phyloP scores from a whole-genome alignment of 2,888 invertebrate species.

The Thecocarcelia acutangulata region DNA sequence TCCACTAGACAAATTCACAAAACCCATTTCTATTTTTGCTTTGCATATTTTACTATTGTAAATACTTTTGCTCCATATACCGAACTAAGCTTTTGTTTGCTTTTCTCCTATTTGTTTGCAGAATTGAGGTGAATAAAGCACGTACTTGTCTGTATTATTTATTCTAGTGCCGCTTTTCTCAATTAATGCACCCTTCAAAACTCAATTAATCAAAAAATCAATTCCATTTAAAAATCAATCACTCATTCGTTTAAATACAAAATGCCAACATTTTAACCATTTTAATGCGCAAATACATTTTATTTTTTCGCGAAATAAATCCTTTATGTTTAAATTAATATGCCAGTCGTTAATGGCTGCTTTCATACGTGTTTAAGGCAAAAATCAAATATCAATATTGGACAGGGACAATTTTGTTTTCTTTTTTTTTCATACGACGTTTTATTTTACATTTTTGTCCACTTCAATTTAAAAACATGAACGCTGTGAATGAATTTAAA shows the following conservation, averaged over 20 bases:
- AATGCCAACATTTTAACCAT: constrained; percentile 19
- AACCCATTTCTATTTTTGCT: no score
- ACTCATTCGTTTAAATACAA: constrained; percentile 9
- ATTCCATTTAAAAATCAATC: constrained; percentile 39
- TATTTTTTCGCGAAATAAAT: constrained; percentile 16
- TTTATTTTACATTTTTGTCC: neutral
- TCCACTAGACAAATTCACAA: no score
- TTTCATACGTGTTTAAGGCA: constrained; percentile 47
- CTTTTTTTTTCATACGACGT: neutral
- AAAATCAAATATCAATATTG: constrained; percentile 53
- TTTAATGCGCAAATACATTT: constrained; percentile 1
- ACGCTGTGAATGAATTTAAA: neutral
- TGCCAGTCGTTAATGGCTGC: constrained; percentile 46
- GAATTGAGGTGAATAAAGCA: neutral
- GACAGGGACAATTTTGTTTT: neutral
- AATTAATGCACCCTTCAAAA: constrained; percentile 26
- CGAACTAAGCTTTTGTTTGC: no score
- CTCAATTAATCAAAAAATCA: constrained; percentile 32
- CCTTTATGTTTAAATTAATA: constrained; percentile 42
- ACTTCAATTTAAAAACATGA: constrained; percentile 23
- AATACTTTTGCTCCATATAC: no score
- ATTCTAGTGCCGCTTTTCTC: constrained; percentile 1
- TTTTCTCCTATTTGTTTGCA: neutral
- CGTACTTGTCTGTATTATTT: neutral
- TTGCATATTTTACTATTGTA: no score